Conservation (phyloP, 1,140 invertebrate species). For the Drosophila lini region DNA sequence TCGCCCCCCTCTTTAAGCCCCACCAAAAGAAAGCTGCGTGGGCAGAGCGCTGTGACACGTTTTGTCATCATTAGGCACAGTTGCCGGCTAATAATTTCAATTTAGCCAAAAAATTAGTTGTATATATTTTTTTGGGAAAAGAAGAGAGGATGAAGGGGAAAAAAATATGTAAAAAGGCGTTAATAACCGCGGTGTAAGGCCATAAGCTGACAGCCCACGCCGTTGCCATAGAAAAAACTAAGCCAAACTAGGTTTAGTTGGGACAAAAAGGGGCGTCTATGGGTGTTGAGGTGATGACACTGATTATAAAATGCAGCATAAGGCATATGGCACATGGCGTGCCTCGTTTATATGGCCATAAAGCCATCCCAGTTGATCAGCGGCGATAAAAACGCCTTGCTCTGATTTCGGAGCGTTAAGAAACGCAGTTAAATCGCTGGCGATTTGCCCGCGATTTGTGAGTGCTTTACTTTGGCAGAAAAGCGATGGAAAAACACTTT, state of each 20-base stretch:
- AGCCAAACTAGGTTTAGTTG: conserved; percentile 27
- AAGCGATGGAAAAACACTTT: conserved; percentile 13
- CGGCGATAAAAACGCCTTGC: conserved; percentile 31
- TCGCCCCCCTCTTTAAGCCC: not conserved
- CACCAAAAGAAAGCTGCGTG: conserved; percentile 69
- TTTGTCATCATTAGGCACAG: conserved; percentile 83
- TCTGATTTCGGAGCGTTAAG: conserved; percentile 21
- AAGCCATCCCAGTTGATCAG: conserved; percentile 45
- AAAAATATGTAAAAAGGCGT: conserved; percentile 62
- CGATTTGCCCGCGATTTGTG: conserved; percentile 40
- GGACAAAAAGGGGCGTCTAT: conserved; percentile 26
- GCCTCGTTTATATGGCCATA: not conserved
- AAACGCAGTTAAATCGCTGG: conserved; percentile 36
- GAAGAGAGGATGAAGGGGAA: not conserved
- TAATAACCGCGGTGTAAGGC: conserved; percentile 54
- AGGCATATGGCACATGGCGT: conserved; percentile 15
- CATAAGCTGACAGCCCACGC: conserved; percentile 70
- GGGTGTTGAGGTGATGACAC: conserved; percentile 75
- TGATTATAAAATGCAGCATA: conserved; percentile 69
- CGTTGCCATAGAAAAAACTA: conserved; percentile 16
- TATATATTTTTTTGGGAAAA: conserved; percentile 20
- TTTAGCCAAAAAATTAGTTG: conserved; percentile 80
- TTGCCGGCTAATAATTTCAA: conserved; percentile 83
- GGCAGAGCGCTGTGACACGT: conserved; percentile 79
- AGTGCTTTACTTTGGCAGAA: conserved; percentile 13